phyloP scores from a whole-genome alignment of 2,113 vertebrate genomes.

The Megaceryle maxima region DNA sequence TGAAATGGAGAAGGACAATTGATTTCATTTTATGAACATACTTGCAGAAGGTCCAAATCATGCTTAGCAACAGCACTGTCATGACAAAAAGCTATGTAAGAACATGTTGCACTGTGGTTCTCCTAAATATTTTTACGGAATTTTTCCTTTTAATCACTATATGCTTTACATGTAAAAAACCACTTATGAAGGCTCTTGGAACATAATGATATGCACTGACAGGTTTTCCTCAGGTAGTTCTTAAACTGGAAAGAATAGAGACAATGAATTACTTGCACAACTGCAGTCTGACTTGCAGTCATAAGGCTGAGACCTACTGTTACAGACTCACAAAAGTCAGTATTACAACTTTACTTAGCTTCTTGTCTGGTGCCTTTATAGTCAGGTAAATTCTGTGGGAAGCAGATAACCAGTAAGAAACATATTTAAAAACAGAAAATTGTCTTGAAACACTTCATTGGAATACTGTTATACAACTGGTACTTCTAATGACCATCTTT shows the following conservation, averaged over 20 bases:
- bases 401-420: neutral
- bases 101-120: neutral
- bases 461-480: neutral
- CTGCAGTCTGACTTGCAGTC: neutral
- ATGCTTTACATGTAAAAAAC: neutral
- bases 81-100: neutral
- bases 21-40: neutral
- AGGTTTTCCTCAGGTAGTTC: neutral
- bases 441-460: neutral
- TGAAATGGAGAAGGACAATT: neutral
- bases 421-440: neutral
- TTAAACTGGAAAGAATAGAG: neutral
- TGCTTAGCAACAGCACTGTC: neutral
- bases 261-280: neutral
- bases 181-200: fast-evolving
- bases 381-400: neutral
- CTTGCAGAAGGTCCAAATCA: neutral
- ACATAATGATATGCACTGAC: neutral
- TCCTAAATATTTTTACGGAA: neutral
- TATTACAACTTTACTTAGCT: neutral
- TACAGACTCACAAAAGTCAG: neutral
- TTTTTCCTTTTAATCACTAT: neutral
- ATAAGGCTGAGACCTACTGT: neutral
- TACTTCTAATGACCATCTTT: neutral
- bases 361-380: neutral